phyloP scores from a whole-genome alignment of 2,797 vertebrate species.

The Steatocranus sp. region DNA sequence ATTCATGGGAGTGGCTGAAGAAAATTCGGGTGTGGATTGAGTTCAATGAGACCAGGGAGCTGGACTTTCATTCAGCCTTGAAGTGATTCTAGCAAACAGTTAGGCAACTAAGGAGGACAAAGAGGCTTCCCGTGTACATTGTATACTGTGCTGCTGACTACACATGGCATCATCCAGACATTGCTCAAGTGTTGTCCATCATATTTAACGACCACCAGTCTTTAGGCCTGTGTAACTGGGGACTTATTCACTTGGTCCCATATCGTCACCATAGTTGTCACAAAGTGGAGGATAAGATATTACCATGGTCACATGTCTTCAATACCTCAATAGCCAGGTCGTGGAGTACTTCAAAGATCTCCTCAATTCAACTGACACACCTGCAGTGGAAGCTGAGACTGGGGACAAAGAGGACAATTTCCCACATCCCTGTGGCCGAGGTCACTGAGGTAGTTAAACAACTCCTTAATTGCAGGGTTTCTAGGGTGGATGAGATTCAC shows the following conservation, averaged over 20 bases:
- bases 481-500: fast-evolving
- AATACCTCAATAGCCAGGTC: background rate
- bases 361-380: background rate
- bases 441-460: fast-evolving
- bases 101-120: background rate
- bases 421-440: background rate
- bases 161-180: background rate
- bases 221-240: background rate
- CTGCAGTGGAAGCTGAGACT: background rate
- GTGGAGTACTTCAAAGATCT: background rate
- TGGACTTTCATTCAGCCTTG: background rate
- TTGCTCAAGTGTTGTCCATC: background rate
- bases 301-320: background rate
- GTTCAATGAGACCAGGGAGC: background rate
- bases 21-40: background rate
- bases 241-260: background rate
- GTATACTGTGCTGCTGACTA: background rate
- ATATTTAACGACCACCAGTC: background rate
- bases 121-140: background rate
- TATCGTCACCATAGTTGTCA: background rate
- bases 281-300: background rate
- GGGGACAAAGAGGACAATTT: background rate
- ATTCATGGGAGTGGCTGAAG: background rate
- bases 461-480: background rate
- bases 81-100: background rate